Evolutionary conservation across 1,140 invertebrate species (phyloP).

Genomic region (Brachionus calyciflorus): DNA sequence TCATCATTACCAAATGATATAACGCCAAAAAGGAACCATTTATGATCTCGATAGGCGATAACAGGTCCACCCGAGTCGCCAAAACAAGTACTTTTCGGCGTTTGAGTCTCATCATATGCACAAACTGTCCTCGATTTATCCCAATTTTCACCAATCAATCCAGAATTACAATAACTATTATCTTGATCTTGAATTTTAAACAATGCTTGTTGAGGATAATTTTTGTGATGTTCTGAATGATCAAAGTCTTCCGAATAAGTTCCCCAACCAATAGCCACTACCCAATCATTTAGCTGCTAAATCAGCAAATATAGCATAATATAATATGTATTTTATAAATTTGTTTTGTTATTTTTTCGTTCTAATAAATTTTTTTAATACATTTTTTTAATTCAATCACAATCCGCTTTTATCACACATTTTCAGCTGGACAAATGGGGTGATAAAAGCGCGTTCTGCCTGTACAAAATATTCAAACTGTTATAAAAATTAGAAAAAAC

Average conservation of each 20-base stretch:
- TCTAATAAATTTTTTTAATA: too few relatives aligned
- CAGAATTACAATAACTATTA: not conserved
- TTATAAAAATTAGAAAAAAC: too few relatives aligned
- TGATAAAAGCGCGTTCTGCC: too few relatives aligned
- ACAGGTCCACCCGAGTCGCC: constrained; percentile 45
- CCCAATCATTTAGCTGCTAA: too few relatives aligned
- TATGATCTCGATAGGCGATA: not conserved
- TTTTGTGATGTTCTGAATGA: not conserved
- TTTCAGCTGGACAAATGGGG: too few relatives aligned
- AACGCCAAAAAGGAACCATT: constrained; percentile 22
- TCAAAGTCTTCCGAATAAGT: constrained; percentile 41
- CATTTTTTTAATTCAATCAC: too few relatives aligned
- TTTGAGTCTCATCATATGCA: constrained; percentile 4
- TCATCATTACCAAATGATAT: constrained; percentile 44
- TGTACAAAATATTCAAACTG: too few relatives aligned
- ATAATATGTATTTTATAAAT: too few relatives aligned
- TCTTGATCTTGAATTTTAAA: constrained; percentile 31
- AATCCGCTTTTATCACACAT: too few relatives aligned
- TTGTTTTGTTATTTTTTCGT: too few relatives aligned
- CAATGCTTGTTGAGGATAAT: constrained; percentile 25
- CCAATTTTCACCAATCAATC: constrained; percentile 31
- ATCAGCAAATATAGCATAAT: too few relatives aligned
- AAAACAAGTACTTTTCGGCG: constrained; percentile 14
- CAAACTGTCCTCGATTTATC: constrained; percentile 10
- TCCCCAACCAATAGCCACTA: constrained; percentile 43